phyloP scores from a whole-genome alignment of 2,888 invertebrate species.

The Diadromus collaris region DNA sequence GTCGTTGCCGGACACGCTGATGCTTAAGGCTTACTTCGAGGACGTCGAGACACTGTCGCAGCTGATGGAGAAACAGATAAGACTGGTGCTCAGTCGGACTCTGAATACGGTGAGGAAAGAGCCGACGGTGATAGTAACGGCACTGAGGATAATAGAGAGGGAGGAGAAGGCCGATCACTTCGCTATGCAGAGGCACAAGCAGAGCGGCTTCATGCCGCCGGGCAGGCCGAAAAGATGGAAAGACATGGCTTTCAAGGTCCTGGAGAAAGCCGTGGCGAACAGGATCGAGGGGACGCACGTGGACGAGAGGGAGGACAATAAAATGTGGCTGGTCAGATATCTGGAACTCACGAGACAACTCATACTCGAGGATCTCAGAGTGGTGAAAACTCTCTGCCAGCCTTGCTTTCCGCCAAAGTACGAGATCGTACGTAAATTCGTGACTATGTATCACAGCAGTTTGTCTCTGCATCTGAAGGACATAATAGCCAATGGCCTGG shows the following conservation, averaged over 20 bases:
- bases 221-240: slow-evolving; percentile 97
- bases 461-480: slow-evolving; percentile 92
- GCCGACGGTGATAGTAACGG: slow-evolving; percentile 97
- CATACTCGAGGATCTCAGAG: slow-evolving; percentile 94
- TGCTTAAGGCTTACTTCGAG: slow-evolving; percentile 97
- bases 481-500: slow-evolving; percentile 92
- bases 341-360: slow-evolving; percentile 93
- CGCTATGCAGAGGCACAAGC: slow-evolving; percentile 89
- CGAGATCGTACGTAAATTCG: slow-evolving; percentile 94
- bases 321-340: slow-evolving; percentile 97
- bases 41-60: slow-evolving; percentile 96
- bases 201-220: slow-evolving; percentile 95
- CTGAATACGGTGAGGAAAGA: slow-evolving; percentile 97
- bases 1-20: slow-evolving; percentile 93
- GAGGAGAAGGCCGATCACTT: slow-evolving; percentile 97
- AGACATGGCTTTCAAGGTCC: slow-evolving; percentile 90
- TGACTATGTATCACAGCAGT: slow-evolving; percentile 96
- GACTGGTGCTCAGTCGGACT: slow-evolving; percentile 93
- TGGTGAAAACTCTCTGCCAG: slow-evolving; percentile 93
- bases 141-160: slow-evolving; percentile 96
- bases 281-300: slow-evolving; percentile 97
- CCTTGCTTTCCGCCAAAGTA: slow-evolving; percentile 98
- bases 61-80: slow-evolving; percentile 94
- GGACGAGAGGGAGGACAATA: slow-evolving; percentile 94
- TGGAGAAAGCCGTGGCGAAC: slow-evolving; percentile 89